These are phyloP conservation scores for Branchinecta sandiegonensis DNA, from an alignment of 2,888 invertebrate genomes.

Conservation along the genomic window DNA sequence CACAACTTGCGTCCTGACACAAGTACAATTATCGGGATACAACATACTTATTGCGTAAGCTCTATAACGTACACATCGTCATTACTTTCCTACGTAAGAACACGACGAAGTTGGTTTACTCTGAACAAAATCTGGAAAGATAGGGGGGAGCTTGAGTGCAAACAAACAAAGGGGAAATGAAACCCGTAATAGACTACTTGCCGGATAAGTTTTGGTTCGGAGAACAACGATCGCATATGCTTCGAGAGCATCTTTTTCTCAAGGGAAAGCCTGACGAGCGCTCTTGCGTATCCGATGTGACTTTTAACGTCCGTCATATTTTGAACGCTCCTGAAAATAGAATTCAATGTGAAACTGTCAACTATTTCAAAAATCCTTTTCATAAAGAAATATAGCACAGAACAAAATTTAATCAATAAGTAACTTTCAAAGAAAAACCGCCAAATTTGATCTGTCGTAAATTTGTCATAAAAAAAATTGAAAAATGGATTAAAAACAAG, in stretches of 20 bases:
- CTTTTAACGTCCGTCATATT: slow-evolving; percentile 97
- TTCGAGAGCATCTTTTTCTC: slow-evolving; percentile 91
- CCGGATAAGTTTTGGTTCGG: slow-evolving; percentile 58
- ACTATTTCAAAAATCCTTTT: not conserved
- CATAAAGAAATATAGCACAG: slow-evolving; percentile 25
- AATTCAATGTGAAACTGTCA: not conserved
- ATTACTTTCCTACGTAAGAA: no score
- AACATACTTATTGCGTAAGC: no score
- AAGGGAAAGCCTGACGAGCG: slow-evolving; percentile 87
- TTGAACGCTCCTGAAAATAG: slow-evolving; percentile 55
- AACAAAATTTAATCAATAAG: slow-evolving; percentile 27
- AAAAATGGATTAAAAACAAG: no score
- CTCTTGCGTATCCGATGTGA: slow-evolving; percentile 86
- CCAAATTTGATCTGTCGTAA: no score
- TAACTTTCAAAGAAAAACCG: no score
- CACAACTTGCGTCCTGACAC: no score
- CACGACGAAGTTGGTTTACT: no score
- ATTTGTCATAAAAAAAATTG: no score
- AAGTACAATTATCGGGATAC: no score
- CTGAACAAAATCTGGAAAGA: no score
- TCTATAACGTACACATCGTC: no score
- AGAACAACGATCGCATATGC: slow-evolving; percentile 72
- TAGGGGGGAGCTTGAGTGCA: no score
- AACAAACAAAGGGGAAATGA: not conserved
- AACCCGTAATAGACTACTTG: slow-evolving; percentile 28